Evolutionary conservation across 1,140 invertebrate species (phyloP), one percentile per base, ranked within the genome.

Genomic region (Colletes latitarsis): DNA sequence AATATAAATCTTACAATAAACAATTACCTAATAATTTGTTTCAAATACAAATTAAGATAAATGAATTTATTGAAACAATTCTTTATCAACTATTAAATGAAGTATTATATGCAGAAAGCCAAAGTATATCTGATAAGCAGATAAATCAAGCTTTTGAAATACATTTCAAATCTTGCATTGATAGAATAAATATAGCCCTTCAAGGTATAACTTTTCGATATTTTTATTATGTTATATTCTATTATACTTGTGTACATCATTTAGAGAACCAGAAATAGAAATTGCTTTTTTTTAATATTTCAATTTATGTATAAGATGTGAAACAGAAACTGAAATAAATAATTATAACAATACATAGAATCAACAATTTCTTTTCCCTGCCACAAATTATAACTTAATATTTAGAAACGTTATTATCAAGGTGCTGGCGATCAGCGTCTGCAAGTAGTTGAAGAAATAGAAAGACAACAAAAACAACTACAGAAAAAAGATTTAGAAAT

Each of bases 401-500:
- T 8, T 64, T 43, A 21, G 14, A 81, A 70, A 72, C 43, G 57
- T 43, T 17, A n/a, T 66, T 43, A 0, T 70, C 52, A 52, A 87
- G 82, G 73, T 52, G 71, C 76, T 58, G 84, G 68, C 19, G 76
- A 86, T 77, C 57, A 75, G 3, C 74, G 67, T 15, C 58, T 60
- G 5, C 64, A 85, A 21, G 83, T 87, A 30, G 6, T 82, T 5
- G 83, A 68, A 30, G 71, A 77, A 63, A 68, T 82, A 41, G 78
- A 68, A 49, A 75, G 76, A 41, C 79, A 82, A 15, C 77, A 86
- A 21, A 62, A 66, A 6, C 71, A 86, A 19, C 60, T 88, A 49
- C 57, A 67, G n/a, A 80, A 74, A 10, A 88, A 79, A 43, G 66
- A 87, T 10, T 21, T 63, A 15, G 84, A 88, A 69, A 85, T 88